These are phyloP conservation scores for Zaprionus vittiger DNA, from an alignment of 1,140 invertebrate species.

Conservation along the genomic window DNA sequence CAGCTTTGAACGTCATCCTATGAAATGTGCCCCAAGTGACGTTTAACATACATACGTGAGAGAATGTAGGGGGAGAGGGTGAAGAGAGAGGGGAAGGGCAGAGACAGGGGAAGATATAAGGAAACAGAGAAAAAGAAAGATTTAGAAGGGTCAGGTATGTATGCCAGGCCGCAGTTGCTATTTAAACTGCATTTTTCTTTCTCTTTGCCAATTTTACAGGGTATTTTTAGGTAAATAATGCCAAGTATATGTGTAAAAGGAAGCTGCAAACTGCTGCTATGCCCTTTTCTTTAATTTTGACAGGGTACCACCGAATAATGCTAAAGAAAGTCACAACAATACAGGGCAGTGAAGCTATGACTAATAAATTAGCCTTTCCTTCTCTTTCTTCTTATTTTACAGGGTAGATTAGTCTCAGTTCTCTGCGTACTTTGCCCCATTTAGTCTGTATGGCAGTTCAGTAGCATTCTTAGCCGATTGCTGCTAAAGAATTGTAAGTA, in stretches of 20 bases:
- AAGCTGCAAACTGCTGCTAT: not conserved
- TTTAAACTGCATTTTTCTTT: not conserved
- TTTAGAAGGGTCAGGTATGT: not conserved
- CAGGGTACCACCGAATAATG: too few species aligned
- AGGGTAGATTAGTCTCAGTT: too few species aligned
- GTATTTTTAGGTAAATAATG: not conserved
- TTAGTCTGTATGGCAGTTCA: not conserved
- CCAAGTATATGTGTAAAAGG: not conserved
- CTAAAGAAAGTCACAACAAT: too few species aligned
- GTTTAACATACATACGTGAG: constrained; percentile 39
- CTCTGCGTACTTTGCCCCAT: too few species aligned
- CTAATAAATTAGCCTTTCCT: too few species aligned
- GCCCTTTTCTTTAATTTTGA: too few species aligned
- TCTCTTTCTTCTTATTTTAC: too few species aligned
- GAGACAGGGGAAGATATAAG: not conserved
- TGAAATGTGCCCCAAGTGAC: constrained; percentile 30
- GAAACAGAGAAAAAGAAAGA: not conserved
- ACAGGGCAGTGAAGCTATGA: too few species aligned
- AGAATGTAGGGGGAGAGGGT: not conserved
- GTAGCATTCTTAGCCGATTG: not conserved
- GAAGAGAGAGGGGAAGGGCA: too few species aligned
- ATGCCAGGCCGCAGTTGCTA: not conserved
- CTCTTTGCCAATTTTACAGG: not conserved
- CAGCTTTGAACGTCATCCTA: constrained; percentile 13
- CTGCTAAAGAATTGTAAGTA: not conserved